Evolutionary conservation across 2,888 invertebrate genomes (phyloP), one percentile per base, ranked within the genome.

Genomic region (Ochropleura leucogaster): DNA sequence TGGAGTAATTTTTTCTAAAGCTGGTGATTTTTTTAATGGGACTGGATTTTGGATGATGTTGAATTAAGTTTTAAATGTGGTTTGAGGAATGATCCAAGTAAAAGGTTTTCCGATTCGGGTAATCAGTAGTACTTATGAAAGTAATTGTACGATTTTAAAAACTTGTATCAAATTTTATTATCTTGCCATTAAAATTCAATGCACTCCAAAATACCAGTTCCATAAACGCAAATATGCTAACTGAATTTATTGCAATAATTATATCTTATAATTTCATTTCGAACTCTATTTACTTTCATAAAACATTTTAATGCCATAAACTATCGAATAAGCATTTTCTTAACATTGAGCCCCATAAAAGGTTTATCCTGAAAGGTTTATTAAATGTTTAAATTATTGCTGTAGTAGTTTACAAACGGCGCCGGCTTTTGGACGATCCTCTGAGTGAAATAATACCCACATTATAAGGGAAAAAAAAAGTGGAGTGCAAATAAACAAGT

Each of bases 401-500:
- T 66, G 16, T 57, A 72, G 46, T 75, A 71, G 51, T 59, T n/a
- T 10, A 75, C 59, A 72, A 80, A 75, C 46, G 62, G 60, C 68
- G 74, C 84, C 84, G 81, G 51, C 74, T 44, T 84, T 81, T 62
- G 68, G 63, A 70, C 71, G 71, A 68, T 70, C 40, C 84, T 46
- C 60, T 51, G 42, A 57, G 42, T 71, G 63, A 85, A 83, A 82
- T 82, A 83, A 83, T 83, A 74, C 74, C 69, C 51, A 68, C 86
- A 77, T 81, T 79, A 72, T 87, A 85, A 88, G 72, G n/a, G 14
- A 62, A 62, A 82, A 80, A 77, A 78, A 70, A 64, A 12, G 10
- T 69, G 51, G 30, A 79, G 65, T 79, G 67, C 77, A 79, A 82
- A 84, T 79, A 84, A 84, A 80, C 67, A 78, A 79, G 83, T 89